phyloP scores from a whole-genome alignment of 1,140 invertebrate genomes.

The Andricus grossulariae region DNA sequence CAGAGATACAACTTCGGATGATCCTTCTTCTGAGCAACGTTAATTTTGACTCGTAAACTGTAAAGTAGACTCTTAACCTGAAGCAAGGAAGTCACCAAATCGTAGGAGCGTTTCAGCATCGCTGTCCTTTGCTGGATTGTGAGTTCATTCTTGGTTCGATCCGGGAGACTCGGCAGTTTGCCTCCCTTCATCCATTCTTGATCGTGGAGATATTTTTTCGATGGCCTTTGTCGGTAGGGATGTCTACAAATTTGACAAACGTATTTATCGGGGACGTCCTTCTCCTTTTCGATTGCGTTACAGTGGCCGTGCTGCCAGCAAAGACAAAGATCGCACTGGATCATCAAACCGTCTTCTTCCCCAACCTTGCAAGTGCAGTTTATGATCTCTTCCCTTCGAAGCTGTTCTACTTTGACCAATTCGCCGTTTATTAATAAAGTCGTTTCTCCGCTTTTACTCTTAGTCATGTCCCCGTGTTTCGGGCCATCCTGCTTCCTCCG shows the following conservation, averaged over 20 bases:
- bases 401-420: conserved; percentile 71
- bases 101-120: conserved; percentile 82
- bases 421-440: conserved; percentile 71
- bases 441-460: conserved; percentile 70
- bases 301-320: conserved; percentile 96
- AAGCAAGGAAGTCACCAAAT: conserved; percentile 83
- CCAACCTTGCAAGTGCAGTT: conserved; percentile 89
- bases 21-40: conserved; percentile 85
- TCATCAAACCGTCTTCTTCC: conserved; percentile 96
- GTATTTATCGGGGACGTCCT: conserved; percentile 92
- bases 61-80: conserved; percentile 83
- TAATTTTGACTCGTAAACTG: conserved; percentile 84
- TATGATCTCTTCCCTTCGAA: conserved; percentile 85
- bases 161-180: conserved; percentile 79
- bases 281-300: conserved; percentile 87
- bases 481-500: conserved; percentile 66
- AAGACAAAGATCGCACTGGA: conserved; percentile 94
- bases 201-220: conserved; percentile 86
- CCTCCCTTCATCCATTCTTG: conserved; percentile 93
- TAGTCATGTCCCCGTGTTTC: conserved; percentile 70
- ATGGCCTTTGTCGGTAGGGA: conserved; percentile 83
- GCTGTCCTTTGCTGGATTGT: conserved; percentile 70
- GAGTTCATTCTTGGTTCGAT: conserved; percentile 68
- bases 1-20: conserved; percentile 91
- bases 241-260: conserved; percentile 91